phyloP scores from a whole-genome alignment of 2,797 vertebrate species.

The Heliangelus exortis region DNA sequence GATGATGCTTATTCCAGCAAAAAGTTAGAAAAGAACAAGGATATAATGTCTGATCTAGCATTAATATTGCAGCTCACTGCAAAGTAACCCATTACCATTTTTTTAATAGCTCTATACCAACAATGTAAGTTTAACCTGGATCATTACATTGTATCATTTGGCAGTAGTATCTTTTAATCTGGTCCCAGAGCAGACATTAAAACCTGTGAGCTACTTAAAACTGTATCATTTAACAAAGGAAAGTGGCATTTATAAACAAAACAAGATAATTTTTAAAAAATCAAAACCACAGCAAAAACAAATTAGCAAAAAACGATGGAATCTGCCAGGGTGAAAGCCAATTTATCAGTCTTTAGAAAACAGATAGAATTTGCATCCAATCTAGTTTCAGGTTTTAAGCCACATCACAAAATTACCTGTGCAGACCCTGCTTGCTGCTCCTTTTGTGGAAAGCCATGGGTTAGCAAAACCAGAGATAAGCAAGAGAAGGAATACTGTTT shows the following conservation, averaged over 20 bases:
- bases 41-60: not conserved
- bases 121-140: not conserved
- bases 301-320: not conserved
- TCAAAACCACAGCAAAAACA: not conserved
- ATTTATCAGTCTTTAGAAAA: not conserved
- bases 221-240: not conserved
- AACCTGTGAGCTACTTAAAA: not conserved
- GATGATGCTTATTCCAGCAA: not conserved
- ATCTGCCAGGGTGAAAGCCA: not conserved
- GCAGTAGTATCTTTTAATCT: not conserved
- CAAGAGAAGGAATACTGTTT: not conserved
- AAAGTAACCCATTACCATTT: not conserved
- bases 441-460: not conserved
- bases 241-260: not conserved
- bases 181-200: not conserved
- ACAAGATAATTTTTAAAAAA: not conserved
- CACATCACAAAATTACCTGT: not conserved
- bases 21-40: not conserved
- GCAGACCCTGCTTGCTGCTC: not conserved
- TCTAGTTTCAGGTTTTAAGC: not conserved
- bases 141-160: not conserved
- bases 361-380: not conserved
- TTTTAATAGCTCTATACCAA: not conserved
- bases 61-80: not conserved
- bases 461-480: not conserved